A percentile compares a stretch with the other conserved stretches of the same genome.
Conservation (phyloP, 2,888 invertebrate genomes). For the Spodoptera littoralis region DNA sequence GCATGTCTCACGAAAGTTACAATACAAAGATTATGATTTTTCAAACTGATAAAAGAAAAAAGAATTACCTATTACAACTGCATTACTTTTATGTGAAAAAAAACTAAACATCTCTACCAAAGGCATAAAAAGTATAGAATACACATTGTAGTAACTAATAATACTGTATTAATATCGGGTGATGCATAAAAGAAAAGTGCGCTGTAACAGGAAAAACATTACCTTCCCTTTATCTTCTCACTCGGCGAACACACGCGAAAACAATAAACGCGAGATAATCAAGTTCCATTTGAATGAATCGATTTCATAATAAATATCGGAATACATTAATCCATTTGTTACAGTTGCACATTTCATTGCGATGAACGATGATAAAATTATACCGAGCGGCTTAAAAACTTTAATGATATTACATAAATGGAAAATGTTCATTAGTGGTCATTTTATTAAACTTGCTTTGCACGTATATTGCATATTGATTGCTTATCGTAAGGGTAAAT, state of each 20-base stretch:
- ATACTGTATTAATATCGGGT: not conserved
- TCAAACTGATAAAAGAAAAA: too few relatives aligned
- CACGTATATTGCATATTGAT: too few relatives aligned
- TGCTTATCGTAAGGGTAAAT: too few relatives aligned
- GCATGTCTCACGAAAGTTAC: too few relatives aligned
- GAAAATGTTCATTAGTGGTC: slow-evolving; percentile 12
- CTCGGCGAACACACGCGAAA: slow-evolving; percentile 23
- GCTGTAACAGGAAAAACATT: slow-evolving; percentile 5
- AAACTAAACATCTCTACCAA: too few relatives aligned
- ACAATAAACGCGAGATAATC: slow-evolving; percentile 49
- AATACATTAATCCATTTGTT: slow-evolving; percentile 42
- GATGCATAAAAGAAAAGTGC: not conserved
- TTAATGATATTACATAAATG: slow-evolving; percentile 17
- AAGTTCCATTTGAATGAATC: slow-evolving; percentile 50
- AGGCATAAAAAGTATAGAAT: too few relatives aligned
- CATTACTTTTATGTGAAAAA: too few relatives aligned
- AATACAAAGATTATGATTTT: too few relatives aligned
- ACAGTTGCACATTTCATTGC: slow-evolving; percentile 34
- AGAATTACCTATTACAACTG: too few relatives aligned
- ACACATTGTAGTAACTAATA: too few relatives aligned
- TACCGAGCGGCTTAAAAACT: slow-evolving; percentile 17
- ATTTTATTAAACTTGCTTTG: not conserved
- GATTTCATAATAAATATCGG: slow-evolving; percentile 49
- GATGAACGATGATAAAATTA: slow-evolving; percentile 32
- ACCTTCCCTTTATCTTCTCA: slow-evolving; percentile 17